These are phyloP conservation scores for Ctenopoma kingsleyae DNA, from an alignment of 2,797 vertebrate species.

Conservation along the genomic window DNA sequence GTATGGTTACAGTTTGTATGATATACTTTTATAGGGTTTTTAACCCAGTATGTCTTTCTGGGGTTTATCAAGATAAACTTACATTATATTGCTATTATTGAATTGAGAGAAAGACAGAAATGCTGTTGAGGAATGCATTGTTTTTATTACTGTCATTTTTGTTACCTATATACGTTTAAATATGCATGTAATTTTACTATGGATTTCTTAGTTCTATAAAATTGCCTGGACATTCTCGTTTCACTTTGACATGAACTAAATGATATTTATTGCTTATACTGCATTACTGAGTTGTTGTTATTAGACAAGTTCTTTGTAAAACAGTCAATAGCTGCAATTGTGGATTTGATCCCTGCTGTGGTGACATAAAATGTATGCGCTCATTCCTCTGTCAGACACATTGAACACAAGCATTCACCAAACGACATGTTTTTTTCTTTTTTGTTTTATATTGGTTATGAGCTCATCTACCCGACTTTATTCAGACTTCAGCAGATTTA, in stretches of 20 bases:
- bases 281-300: neutral
- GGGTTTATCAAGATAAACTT: too few species aligned
- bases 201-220: neutral
- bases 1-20: too few species aligned
- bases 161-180: neutral
- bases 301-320: neutral
- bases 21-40: too few species aligned
- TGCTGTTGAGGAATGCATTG: neutral
- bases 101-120: neutral
- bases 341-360: slow-evolving; percentile 1
- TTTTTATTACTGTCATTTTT: neutral
- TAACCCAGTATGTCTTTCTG: too few species aligned
- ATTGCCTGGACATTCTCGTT: neutral
- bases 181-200: neutral
- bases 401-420: slow-evolving; percentile 11
- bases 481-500: slow-evolving; percentile 19
- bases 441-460: slow-evolving; percentile 19
- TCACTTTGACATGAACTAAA: neutral
- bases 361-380: neutral
- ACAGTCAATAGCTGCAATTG: neutral
- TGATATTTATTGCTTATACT: neutral
- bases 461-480: slow-evolving; percentile 27
- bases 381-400: neutral
- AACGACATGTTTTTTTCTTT: neutral
- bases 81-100: too few species aligned